Evolutionary conservation across 2,888 invertebrate species (phyloP), one percentile per base, ranked within the genome.

Genomic region (Serripes groenlandicus): DNA sequence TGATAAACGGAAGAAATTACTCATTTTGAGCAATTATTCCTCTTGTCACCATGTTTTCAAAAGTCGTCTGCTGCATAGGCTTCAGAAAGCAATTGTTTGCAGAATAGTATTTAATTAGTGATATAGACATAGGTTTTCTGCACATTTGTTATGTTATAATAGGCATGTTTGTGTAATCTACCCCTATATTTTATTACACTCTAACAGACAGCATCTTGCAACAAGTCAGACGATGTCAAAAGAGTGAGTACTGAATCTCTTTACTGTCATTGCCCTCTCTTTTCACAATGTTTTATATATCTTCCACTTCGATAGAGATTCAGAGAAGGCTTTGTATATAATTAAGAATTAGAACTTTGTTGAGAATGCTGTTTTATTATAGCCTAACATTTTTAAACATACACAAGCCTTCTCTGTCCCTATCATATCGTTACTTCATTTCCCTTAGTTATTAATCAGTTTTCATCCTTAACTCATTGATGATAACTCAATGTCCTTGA

Each of bases 191-290:
- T 71, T 56, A 71, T 71, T 23, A 34, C 71, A 54, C 58, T 76
- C 66, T 80, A 68, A 77, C 84, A 84, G 84, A 81, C 85, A 75
- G 15, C 56, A 78, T 54, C 52, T 87, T 28, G 83, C 81, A 49
- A 73, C 64, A 32, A 85, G 85, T 76, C 75, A 80, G 58, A 78
- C 75, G 73, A 78, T 85, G 56, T 73, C 76, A n/a, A 69, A 73
- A 56, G 86, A 89, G 89, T 89, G 80, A 89, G 89, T 86, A 86
- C 52, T 18, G 26, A 32, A 58, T 76, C 68, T 79, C 23, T 77
- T 42, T 77, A 42, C n/a, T 42, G 49, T 66, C 37, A 64, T 42
- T 66, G 42, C 35, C 66, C 66, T 34, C 62, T 34, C 35, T 62
- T 60, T 62, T 62, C 62, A 62, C 62, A 34, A 30, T 62, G 62